A percentile compares a stretch with the other conserved stretches of the same genome.
These are phyloP conservation scores for Drosophila demipolita DNA, from an alignment of 2,888 invertebrate species.

Conservation along the genomic window DNA sequence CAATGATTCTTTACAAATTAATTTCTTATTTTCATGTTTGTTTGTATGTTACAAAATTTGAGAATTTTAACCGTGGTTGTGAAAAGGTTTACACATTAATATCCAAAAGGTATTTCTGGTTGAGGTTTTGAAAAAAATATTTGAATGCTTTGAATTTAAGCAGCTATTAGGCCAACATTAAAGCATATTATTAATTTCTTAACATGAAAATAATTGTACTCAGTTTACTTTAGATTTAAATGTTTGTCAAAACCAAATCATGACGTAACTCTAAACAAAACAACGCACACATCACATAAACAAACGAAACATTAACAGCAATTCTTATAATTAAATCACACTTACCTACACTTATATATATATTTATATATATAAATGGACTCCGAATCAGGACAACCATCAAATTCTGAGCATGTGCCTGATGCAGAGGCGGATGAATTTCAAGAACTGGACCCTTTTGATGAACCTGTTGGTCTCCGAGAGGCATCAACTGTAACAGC, in stretches of 20 bases:
- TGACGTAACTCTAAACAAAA: constrained; percentile 6
- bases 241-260: constrained; percentile 13
- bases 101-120: too few species aligned
- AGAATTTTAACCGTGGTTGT: neutral
- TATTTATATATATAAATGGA: neutral
- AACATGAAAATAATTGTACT: neutral
- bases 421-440: neutral
- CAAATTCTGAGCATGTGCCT: neutral
- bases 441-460: neutral
- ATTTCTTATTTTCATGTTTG: too few species aligned
- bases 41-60: neutral
- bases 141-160: neutral
- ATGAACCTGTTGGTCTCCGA: neutral
- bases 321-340: neutral
- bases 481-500: neutral
- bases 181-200: neutral
- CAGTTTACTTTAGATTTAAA: neutral
- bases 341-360: neutral
- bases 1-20: neutral
- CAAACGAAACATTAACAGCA: neutral
- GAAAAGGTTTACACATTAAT: neutral
- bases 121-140: neutral
- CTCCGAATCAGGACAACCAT: neutral
- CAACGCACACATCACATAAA: constrained; percentile 3
- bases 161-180: neutral